Evolutionary conservation across 2,113 vertebrate species (phyloP).

Genomic region (Lucifuga dentata): DNA sequence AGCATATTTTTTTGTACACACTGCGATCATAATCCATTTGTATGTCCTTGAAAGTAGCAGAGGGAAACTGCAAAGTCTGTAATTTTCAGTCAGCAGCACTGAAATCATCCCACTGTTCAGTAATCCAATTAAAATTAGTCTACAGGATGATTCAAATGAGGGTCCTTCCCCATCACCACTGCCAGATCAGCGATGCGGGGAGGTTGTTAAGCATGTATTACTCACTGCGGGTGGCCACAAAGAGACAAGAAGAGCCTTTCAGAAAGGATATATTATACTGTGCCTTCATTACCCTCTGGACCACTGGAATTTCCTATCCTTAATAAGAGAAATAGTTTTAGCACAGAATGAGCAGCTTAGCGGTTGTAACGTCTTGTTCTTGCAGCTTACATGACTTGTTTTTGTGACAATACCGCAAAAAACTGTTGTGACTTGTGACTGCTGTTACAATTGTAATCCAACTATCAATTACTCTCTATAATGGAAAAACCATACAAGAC

Average conservation of each 20-base stretch:
- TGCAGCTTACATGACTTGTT: slow-evolving; percentile 23
- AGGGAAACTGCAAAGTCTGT: slow-evolving; percentile 54
- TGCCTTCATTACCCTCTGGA: slow-evolving; percentile 61
- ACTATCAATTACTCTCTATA: slow-evolving; percentile 88
- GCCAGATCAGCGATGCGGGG: slow-evolving; percentile 53
- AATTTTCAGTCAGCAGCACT: slow-evolving; percentile 51
- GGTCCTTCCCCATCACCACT: slow-evolving; percentile 32
- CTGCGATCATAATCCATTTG: slow-evolving; percentile 72
- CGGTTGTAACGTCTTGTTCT: slow-evolving; percentile 27
- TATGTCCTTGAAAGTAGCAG: slow-evolving; percentile 72
- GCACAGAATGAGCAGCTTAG: slow-evolving; percentile 7
- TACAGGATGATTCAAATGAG: slow-evolving; percentile 56
- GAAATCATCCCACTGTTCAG: slow-evolving; percentile 59
- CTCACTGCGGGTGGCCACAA: slow-evolving; percentile 47
- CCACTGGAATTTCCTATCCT: slow-evolving; percentile 45
- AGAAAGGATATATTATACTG: slow-evolving; percentile 63
- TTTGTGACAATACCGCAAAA: slow-evolving; percentile 49
- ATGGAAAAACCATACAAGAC: slow-evolving; percentile 75
- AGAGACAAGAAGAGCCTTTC: slow-evolving; percentile 54
- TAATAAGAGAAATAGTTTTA: slow-evolving; percentile 55
- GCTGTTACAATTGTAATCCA: slow-evolving; percentile 40
- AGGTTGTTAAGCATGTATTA: slow-evolving; percentile 49
- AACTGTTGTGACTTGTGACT: slow-evolving; percentile 35
- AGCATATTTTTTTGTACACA: slow-evolving; percentile 66
- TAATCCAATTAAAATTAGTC: slow-evolving; percentile 79